A percentile compares a stretch with the other conserved stretches of the same genome.
phyloP scores from a whole-genome alignment of 2,797 vertebrate species.

The Glossophaga mutica region DNA sequence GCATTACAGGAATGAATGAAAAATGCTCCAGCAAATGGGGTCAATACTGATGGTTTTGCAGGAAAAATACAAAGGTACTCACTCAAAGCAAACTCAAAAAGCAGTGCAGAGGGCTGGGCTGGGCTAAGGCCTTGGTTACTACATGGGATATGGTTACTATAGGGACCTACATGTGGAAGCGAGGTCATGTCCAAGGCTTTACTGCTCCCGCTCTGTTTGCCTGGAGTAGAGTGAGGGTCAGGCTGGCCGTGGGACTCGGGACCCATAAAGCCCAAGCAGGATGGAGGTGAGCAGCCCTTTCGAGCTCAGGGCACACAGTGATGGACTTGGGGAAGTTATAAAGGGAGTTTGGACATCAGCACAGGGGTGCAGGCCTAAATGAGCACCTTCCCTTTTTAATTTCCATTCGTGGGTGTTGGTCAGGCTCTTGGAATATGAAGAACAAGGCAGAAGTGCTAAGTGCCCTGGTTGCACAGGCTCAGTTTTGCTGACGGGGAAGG shows the following conservation, averaged over 20 bases:
- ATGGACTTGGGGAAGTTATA: not conserved
- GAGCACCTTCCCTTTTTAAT: not conserved
- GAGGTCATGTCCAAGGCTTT: not conserved
- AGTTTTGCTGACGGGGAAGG: not conserved
- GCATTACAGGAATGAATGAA: conserved; percentile 20
- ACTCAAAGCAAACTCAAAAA: not conserved
- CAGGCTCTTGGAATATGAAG: not conserved
- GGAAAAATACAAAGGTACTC: not conserved
- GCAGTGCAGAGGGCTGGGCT: not conserved
- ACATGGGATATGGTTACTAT: not conserved
- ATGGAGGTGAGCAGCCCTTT: not conserved
- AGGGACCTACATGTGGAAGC: not conserved
- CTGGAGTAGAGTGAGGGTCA: not conserved
- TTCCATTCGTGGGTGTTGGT: not conserved
- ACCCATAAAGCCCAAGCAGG: not conserved
- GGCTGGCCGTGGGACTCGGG: rapidly evolving
- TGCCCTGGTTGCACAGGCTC: not conserved
- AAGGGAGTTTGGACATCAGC: not conserved
- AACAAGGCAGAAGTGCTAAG: not conserved
- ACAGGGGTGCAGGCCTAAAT: not conserved
- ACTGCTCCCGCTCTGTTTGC: not conserved
- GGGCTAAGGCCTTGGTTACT: not conserved
- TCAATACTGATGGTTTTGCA: not conserved
- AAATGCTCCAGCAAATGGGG: not conserved
- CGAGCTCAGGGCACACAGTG: not conserved